These are phyloP conservation scores for Candidula unifasciata DNA, from an alignment of 2,888 invertebrate species.

Conservation along the genomic window DNA sequence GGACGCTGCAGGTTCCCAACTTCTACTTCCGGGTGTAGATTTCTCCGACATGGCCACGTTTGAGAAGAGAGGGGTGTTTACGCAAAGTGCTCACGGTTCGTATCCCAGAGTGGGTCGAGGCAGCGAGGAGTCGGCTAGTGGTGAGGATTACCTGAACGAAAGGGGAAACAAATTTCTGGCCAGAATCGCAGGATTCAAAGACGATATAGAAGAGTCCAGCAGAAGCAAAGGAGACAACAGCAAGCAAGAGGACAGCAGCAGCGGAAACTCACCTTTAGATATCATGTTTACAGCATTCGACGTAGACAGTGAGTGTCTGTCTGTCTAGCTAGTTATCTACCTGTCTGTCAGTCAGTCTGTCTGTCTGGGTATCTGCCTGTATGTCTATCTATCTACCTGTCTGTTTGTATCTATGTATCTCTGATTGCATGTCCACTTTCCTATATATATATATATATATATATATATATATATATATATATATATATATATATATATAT, in stretches of 20 bases:
- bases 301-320: conserved; percentile 22
- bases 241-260: neutral
- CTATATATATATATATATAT: neutral
- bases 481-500: conserved; percentile 2
- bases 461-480: conserved; percentile 4
- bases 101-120: conserved; percentile 24
- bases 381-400: no score
- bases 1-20: conserved; percentile 5
- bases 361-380: neutral
- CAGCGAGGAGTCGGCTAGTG: neutral
- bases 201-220: neutral
- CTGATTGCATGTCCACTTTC: no score
- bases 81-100: conserved; percentile 7
- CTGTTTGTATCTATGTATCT: no score
- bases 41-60: neutral
- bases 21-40: conserved; percentile 31
- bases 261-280: neutral
- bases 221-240: neutral
- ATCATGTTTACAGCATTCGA: conserved; percentile 28
- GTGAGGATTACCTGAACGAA: neutral
- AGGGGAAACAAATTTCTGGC: conserved; percentile 17
- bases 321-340: neutral
- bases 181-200: conserved; percentile 22
- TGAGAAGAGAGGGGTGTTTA: conserved; percentile 40
- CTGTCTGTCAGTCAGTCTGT: neutral